Conservation (phyloP, 2,888 invertebrate species). For the Holacanthella duospinosa region DNA sequence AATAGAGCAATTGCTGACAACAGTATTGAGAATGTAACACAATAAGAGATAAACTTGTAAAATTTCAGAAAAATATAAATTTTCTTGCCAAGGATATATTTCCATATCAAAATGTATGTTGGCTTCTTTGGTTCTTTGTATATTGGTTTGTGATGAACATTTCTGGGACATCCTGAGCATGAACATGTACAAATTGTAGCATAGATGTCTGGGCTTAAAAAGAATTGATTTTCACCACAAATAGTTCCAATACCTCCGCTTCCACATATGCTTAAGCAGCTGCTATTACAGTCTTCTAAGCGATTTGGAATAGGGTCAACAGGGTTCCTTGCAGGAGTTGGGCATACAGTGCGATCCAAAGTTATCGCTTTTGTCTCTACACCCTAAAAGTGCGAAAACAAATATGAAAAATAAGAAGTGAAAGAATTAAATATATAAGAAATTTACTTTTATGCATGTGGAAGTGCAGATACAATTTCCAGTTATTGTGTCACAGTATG, state of each 20-base stretch:
- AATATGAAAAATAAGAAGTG: neutral
- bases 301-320: neutral
- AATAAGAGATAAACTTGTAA: too few species aligned
- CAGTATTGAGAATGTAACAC: too few species aligned
- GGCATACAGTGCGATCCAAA: neutral
- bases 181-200: neutral
- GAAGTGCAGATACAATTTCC: neutral
- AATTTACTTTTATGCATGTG: neutral
- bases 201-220: neutral
- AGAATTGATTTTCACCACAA: neutral
- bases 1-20: too few species aligned
- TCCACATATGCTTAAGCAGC: neutral
- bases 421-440: neutral
- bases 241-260: neutral
- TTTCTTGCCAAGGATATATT: too few species aligned
- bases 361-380: neutral
- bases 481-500: neutral
- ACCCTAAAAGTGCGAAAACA: neutral
- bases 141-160: too few species aligned
- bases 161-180: neutral
- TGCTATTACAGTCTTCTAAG: neutral
- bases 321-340: neutral
- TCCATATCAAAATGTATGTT: too few species aligned
- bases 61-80: too few species aligned
- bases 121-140: too few species aligned